Base-by-base conservation (phyloP, 2,113 vertebrate species). In the Zosterops lateralis region DNA sequence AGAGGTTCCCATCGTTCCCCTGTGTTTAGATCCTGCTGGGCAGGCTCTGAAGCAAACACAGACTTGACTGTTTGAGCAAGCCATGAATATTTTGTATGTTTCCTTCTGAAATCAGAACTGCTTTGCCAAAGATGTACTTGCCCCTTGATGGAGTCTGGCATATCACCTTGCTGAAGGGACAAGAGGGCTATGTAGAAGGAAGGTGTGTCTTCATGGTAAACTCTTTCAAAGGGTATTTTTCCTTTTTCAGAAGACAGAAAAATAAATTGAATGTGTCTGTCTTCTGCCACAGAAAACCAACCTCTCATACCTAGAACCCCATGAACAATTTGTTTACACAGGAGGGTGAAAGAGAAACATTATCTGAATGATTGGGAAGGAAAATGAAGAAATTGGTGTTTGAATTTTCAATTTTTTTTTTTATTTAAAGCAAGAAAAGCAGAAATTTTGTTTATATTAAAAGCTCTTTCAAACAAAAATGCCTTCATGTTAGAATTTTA, bases 1-100 rank as follows among this genome's bases (percentile, higher is more conserved):
- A 80, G 71, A 70, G 26, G 26, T 51, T 86, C 40, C 21, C 34
- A 0, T 51, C 0, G 0, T 57, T 53, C 20, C 18, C 19, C 26
- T 58, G 45, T 28, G 9, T 87, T 78, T 75, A 42, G n/a, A 73
- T 92, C 42, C 34, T 93, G 21, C 76, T 92, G 58, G 36, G 18
- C 7, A 1, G 31, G 15, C 44, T 84, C 40, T 45, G 77, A 61
- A 72, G 24, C 28, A 64, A 61, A 65, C 36, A 84, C 51, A 14
- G 57, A 19, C 26, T 45, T 64, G 34, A 28, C n/a, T 81, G 5
- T 54, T 71, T 82, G 62, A 53, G 28, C 51, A 72, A 45, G 38
- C 34, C 47, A 7, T 70, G 11, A 83, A 2, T 77, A 25, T 53
- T 87, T 54, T 48, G 11, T 64, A 14, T 0, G 0, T 44, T 84